phyloP scores from a whole-genome alignment of 2,797 vertebrate species.

The Epinephelus awoara region DNA sequence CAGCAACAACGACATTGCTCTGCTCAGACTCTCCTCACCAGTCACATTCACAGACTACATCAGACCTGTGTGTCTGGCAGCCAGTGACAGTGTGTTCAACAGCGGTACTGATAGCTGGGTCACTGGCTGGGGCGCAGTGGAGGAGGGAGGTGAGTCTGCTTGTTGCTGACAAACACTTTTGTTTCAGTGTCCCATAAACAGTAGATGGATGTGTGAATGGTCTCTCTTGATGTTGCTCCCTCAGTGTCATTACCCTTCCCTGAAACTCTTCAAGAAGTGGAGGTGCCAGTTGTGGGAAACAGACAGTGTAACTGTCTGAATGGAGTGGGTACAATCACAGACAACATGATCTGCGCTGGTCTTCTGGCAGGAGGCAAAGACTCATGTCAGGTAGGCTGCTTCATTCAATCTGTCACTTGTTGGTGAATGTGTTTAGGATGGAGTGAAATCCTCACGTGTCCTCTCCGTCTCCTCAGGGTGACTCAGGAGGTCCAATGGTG shows the following conservation, averaged over 20 bases:
- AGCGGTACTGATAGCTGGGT: constrained; percentile 74
- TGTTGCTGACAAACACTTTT: not conserved
- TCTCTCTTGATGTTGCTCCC: not conserved
- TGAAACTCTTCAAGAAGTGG: constrained; percentile 75
- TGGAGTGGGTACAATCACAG: constrained; percentile 26
- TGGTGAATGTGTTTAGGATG: not conserved
- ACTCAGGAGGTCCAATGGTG: no score
- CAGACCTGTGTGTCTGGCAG: constrained; percentile 87
- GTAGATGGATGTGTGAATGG: not conserved
- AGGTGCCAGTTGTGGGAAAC: constrained; percentile 71
- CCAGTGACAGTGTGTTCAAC: constrained; percentile 67
- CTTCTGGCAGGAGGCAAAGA: constrained; percentile 74
- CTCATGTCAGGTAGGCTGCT: constrained; percentile 69
- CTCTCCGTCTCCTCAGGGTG: no score
- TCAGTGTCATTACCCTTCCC: constrained; percentile 61
- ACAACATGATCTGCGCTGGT: constrained; percentile 82
- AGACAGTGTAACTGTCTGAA: constrained; percentile 71
- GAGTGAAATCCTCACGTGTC: no score
- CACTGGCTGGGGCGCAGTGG: constrained; percentile 73
- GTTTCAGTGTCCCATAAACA: not conserved
- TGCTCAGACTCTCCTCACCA: constrained; percentile 72
- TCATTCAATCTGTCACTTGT: not conserved
- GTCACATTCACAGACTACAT: constrained; percentile 81
- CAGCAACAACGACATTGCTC: constrained; percentile 73
- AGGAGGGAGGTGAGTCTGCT: constrained; percentile 67